A percentile compares a stretch with the other conserved stretches of the same genome.
Conservation (phyloP, 2,888 invertebrate species). For the Perizoma affinitatum region DNA sequence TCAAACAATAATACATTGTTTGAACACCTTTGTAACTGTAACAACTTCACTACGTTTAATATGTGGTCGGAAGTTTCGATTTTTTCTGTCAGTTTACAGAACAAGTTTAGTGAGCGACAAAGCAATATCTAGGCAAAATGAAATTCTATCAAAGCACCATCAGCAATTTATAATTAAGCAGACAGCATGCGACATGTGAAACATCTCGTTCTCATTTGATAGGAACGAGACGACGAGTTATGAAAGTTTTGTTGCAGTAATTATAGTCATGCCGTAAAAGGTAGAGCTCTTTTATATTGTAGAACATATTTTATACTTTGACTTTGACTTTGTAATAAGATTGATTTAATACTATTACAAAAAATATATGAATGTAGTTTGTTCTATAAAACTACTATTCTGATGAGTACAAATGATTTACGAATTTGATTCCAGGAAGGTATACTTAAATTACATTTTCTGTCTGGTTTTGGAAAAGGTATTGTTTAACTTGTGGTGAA, state of each 20-base stretch:
- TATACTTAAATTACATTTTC: too few species aligned
- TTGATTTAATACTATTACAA: neutral
- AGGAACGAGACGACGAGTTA: slow-evolving; percentile 53
- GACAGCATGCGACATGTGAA: slow-evolving; percentile 68
- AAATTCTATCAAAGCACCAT: slow-evolving; percentile 77
- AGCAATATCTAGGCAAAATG: slow-evolving; percentile 60
- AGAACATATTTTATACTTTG: slow-evolving; percentile 15
- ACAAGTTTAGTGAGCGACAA: slow-evolving; percentile 52
- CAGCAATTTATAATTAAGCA: slow-evolving; percentile 71
- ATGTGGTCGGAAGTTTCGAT: neutral
- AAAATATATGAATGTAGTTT: too few species aligned
- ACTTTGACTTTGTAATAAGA: slow-evolving; percentile 4
- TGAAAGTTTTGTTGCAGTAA: slow-evolving; percentile 75
- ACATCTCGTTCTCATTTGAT: slow-evolving; percentile 76
- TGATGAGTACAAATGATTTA: too few species aligned
- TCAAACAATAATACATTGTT: too few species aligned
- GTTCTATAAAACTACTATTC: too few species aligned
- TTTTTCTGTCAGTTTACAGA: slow-evolving; percentile 27
- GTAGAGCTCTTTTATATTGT: slow-evolving; percentile 44
- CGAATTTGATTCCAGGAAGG: too few species aligned
- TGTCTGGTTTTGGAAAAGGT: too few species aligned
- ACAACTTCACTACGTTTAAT: too few species aligned
- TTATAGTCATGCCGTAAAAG: slow-evolving; percentile 56
- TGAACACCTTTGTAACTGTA: too few species aligned
- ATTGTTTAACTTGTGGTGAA: too few species aligned